Evolutionary conservation across 2,797 vertebrate species (phyloP).

Genomic region (Distichodus sexfasciatus): DNA sequence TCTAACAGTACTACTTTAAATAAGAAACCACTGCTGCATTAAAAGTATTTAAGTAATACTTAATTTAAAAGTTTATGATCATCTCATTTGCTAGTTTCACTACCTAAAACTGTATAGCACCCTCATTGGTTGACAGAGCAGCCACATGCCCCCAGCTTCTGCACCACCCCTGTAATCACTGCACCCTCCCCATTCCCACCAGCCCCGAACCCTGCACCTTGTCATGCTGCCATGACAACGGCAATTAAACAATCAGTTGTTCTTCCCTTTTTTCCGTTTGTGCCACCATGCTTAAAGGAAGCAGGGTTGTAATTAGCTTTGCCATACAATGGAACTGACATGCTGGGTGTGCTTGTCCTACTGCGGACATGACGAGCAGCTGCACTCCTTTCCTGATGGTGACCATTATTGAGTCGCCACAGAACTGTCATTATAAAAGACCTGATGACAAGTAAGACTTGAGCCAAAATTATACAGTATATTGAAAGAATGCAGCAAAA

Average conservation of each 20-base stretch:
- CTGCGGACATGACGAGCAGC: conserved; percentile 57
- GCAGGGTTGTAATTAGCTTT: conserved; percentile 78
- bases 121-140: conserved; percentile 24
- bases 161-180: conserved; percentile 66
- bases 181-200: conserved; percentile 49
- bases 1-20: too few species aligned
- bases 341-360: conserved; percentile 50
- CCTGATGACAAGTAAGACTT: conserved; percentile 40
- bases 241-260: conserved; percentile 86
- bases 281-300: conserved; percentile 68
- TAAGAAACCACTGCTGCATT: too few species aligned
- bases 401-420: conserved; percentile 56
- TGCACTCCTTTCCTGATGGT: conserved; percentile 56
- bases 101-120: background rate
- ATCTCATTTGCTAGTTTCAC: conserved; percentile 1
- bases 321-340: conserved; percentile 71
- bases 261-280: conserved; percentile 70
- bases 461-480: conserved; percentile 54
- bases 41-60: too few species aligned
- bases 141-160: conserved; percentile 33
- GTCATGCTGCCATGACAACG: conserved; percentile 78
- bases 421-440: conserved; percentile 50
- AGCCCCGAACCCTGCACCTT: too few species aligned
- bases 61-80: conserved; percentile 2
- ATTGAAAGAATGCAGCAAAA: conserved; percentile 43